Evolutionary conservation across 2,797 vertebrate genomes (phyloP).

Genomic region (Oreochromis grahami): DNA sequence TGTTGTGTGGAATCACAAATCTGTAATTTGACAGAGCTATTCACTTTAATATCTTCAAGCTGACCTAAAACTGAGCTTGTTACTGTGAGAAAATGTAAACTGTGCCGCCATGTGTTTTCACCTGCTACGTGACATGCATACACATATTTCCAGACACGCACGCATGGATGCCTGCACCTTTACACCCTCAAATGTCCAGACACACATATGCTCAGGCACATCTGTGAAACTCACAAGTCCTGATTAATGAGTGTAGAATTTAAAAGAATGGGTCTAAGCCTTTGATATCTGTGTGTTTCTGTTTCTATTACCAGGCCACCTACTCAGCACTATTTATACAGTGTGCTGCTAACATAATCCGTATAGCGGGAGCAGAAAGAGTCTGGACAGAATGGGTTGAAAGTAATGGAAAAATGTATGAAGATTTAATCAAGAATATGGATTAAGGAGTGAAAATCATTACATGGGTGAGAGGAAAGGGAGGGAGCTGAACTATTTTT

Average conservation of each 20-base stretch:
- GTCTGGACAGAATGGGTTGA: background rate
- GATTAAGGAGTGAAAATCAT: slow-evolving; percentile 54
- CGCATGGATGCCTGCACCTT: slow-evolving; percentile 9
- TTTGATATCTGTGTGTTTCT: slow-evolving; percentile 61
- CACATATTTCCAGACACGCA: slow-evolving; percentile 23
- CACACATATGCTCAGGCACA: slow-evolving; percentile 36
- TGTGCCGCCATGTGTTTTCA: slow-evolving; percentile 40
- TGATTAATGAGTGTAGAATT: slow-evolving; percentile 55
- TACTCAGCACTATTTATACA: slow-evolving; percentile 59
- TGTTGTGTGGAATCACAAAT: background rate
- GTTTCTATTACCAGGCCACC: slow-evolving; percentile 60
- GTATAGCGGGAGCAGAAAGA: slow-evolving; percentile 8
- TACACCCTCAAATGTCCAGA: background rate
- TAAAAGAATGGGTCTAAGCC: slow-evolving; percentile 8
- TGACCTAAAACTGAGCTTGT: slow-evolving; percentile 4
- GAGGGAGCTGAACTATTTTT: slow-evolving; percentile 9
- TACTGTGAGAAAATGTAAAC: slow-evolving; percentile 43
- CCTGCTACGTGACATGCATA: slow-evolving; percentile 29
- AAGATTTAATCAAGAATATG: slow-evolving; percentile 51
- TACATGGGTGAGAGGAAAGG: background rate
- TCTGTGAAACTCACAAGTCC: slow-evolving; percentile 55
- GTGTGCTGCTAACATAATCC: slow-evolving; percentile 52
- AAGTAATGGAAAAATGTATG: slow-evolving; percentile 11
- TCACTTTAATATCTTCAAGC: background rate
- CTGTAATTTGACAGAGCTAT: background rate